Base-by-base conservation (phyloP, 2,113 vertebrate species). In the Clarias gariepinus region DNA sequence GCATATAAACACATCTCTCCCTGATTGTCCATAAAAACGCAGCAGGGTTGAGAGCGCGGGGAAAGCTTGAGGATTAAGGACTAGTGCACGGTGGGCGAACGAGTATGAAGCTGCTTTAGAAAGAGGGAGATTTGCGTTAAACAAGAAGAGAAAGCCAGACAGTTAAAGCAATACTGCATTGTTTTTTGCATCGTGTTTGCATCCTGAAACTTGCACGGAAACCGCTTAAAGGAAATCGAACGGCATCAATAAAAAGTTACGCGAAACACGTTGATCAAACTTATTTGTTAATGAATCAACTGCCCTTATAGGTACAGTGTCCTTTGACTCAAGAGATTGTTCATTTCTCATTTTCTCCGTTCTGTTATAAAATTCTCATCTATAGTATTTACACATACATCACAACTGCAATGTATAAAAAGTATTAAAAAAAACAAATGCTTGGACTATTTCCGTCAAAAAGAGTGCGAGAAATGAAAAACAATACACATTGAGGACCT, bases 1-100 rank as follows among this genome's bases (percentile, higher is more conserved):
- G 74, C 25, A 30, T 78, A 77, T 53, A 78, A 78, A 66, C 84
- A 78, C 41, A 30, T 63, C 71, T 52, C 12, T 41, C 58, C 60
- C 78, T 60, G 53, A 18, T 16, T 19, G 23, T 53, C 18, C 16
- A 60, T 77, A 77, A 76, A 58, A 61, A 85, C 52, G 41, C 36
- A 28, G 68, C 13, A 47, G 36, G 52, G 21, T 10, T 11, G 52
- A 85, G 30, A 60, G 33, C n/a, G 69, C 0, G 16, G 9, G 18
- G 53, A 73, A 58, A 36, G 68, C 60, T 11, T 11, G 25, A 25
- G 28, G n/a, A 82, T 60, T 52, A 28, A 82, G 61, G 61, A 53
- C 13, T 28, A 28, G 16, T 57, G 64, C 15, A 58, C 52, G 36
- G 15, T 36, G 30, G 63, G 52, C 15, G 66, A 8, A 57, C n/a